Conservation (phyloP, 2,797 vertebrate genomes). For the Simalia tracyae region DNA sequence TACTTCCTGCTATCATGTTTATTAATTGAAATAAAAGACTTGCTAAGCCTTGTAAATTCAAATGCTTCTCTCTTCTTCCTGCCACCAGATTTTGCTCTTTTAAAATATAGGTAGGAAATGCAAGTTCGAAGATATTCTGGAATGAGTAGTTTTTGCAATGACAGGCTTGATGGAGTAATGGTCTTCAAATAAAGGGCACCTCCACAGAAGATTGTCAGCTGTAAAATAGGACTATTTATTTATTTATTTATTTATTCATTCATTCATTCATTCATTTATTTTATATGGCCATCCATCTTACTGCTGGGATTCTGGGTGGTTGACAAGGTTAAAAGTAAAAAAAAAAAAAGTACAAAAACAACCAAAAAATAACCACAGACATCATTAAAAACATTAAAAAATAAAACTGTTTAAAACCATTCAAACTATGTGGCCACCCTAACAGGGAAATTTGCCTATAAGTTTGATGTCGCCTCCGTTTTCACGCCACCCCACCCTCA, state of each 20-base stretch:
- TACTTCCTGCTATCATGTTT: background rate
- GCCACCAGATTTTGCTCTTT: background rate
- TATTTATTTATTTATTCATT: too few species aligned
- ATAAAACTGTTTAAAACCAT: background rate
- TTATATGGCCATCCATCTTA: too few species aligned
- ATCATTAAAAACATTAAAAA: background rate
- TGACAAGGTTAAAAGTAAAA: too few species aligned
- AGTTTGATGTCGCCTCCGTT: background rate
- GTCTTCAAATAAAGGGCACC: background rate
- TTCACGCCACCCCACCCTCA: background rate
- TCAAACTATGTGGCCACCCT: background rate
- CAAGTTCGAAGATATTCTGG: background rate
- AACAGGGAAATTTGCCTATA: background rate
- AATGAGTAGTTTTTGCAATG: background rate
- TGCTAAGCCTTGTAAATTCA: too few species aligned
- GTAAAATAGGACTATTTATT: too few species aligned
- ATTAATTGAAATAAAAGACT: too few species aligned
- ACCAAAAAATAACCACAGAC: background rate
- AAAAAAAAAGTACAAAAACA: too few species aligned
- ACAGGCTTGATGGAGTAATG: too few species aligned
- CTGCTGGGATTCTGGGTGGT: too few species aligned
- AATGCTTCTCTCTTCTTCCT: background rate
- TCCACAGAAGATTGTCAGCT: background rate
- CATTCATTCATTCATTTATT: too few species aligned
- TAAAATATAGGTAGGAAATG: background rate